These are phyloP conservation scores for Orthosia gracilis DNA, from an alignment of 2,888 invertebrate species.

Conservation along the genomic window DNA sequence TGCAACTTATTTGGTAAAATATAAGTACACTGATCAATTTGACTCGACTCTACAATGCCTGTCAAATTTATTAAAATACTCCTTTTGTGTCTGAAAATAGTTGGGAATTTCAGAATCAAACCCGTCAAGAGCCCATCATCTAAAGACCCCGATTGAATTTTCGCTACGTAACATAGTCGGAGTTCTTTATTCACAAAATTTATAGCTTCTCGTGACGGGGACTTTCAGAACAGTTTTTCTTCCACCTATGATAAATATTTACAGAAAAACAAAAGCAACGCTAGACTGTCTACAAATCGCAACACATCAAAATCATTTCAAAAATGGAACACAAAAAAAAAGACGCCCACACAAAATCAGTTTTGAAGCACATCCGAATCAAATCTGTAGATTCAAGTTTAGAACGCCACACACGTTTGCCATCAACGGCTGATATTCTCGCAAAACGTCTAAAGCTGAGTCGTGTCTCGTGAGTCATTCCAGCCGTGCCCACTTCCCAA, in stretches of 20 bases:
- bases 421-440: constrained; percentile 44
- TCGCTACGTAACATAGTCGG: too few species aligned
- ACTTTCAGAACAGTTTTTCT: too few species aligned
- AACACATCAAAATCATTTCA: neutral
- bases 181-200: too few species aligned
- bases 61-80: too few species aligned
- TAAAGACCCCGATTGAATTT: too few species aligned
- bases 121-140: too few species aligned
- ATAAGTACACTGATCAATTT: neutral
- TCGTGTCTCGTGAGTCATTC: constrained; percentile 63
- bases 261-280: neutral
- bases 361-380: constrained; percentile 48
- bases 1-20: neutral
- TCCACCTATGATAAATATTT: too few species aligned
- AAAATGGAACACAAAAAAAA: constrained; percentile 15
- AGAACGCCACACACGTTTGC: constrained; percentile 58
- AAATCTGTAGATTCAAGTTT: constrained; percentile 49
- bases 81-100: neutral
- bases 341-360: constrained; percentile 32
- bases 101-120: neutral
- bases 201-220: too few species aligned
- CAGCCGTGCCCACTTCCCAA: constrained; percentile 53
- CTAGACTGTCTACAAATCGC: neutral
- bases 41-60: too few species aligned
- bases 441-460: constrained; percentile 63